These are phyloP conservation scores for Drosophila baimaii DNA, from an alignment of 1,140 invertebrate genomes.

Conservation along the genomic window DNA sequence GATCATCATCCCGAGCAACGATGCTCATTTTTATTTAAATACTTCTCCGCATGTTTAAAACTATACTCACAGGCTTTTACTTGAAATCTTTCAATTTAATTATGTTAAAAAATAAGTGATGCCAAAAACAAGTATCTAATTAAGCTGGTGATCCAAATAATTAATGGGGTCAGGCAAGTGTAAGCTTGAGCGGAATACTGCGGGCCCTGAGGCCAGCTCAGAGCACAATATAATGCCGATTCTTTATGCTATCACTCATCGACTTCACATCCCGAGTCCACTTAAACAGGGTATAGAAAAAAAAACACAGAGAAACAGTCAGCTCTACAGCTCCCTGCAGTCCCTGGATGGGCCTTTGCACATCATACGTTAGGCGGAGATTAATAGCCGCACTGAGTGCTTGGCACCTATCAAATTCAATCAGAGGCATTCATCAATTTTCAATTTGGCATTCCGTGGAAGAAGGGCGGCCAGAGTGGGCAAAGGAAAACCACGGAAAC, in stretches of 20 bases:
- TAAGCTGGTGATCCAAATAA: background rate
- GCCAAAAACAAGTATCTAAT: background rate
- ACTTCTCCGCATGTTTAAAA: background rate
- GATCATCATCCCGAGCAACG: too few relatives aligned
- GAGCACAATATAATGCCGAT: conserved; percentile 1
- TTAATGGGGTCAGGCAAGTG: background rate
- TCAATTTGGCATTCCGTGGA: conserved; percentile 74
- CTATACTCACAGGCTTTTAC: background rate
- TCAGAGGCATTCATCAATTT: conserved; percentile 83
- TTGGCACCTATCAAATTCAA: conserved; percentile 83
- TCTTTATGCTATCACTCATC: conserved; percentile 18
- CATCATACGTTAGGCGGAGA: conserved; percentile 76
- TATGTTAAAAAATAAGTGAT: background rate
- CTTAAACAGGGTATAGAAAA: conserved; percentile 12
- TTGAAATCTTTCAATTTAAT: background rate
- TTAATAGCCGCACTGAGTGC: conserved; percentile 81
- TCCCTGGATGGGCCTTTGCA: conserved; percentile 14
- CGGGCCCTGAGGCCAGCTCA: background rate
- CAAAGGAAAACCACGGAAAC: conserved; percentile 56
- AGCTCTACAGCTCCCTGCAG: background rate
- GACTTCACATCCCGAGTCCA: background rate
- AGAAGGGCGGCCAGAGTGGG: conserved; percentile 10
- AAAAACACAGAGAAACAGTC: background rate
- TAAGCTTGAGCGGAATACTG: background rate
- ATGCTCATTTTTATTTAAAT: background rate